Percentiles rank a stretch among this genome's conserved stretches.
These are phyloP conservation scores for Coenonympha glycerion DNA, from an alignment of 2,888 invertebrate species.

Conservation along the genomic window DNA sequence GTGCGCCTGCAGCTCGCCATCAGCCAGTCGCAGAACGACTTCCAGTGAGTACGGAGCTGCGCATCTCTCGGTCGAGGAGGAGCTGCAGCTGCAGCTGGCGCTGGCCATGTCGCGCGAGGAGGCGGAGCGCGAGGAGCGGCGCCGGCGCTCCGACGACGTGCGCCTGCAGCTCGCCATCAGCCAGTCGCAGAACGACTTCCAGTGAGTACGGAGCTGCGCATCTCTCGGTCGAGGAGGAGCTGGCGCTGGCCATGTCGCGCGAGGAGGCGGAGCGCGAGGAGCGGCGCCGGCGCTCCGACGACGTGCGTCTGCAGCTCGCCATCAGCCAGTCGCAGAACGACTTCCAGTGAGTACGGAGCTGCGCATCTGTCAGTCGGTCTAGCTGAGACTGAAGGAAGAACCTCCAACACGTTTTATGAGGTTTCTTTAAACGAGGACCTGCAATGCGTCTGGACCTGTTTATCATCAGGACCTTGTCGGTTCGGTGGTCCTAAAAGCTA, in stretches of 20 bases:
- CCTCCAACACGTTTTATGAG: no score
- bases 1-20: slow-evolving; percentile 96
- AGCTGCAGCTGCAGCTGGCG: slow-evolving; percentile 97
- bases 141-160: slow-evolving; percentile 96
- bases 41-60: slow-evolving; percentile 77
- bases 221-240: no score
- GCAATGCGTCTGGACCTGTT: no score
- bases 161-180: no score
- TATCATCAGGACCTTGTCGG: no score
- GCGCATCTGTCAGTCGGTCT: no score
- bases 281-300: slow-evolving; percentile 93
- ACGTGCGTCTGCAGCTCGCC: slow-evolving; percentile 96
- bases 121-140: slow-evolving; percentile 96
- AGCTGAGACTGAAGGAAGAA: no score
- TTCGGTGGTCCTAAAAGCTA: no score
- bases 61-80: slow-evolving; percentile 68
- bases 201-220: no score
- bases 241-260: slow-evolving; percentile 98
- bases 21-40: slow-evolving; percentile 95
- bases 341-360: slow-evolving; percentile 82
- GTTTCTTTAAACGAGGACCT: no score
- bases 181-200: no score
- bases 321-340: slow-evolving; percentile 96
- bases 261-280: slow-evolving; percentile 99
- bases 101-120: slow-evolving; percentile 99